These are phyloP conservation scores for Taenaris catops DNA, from an alignment of 2,888 invertebrate species.

Conservation along the genomic window DNA sequence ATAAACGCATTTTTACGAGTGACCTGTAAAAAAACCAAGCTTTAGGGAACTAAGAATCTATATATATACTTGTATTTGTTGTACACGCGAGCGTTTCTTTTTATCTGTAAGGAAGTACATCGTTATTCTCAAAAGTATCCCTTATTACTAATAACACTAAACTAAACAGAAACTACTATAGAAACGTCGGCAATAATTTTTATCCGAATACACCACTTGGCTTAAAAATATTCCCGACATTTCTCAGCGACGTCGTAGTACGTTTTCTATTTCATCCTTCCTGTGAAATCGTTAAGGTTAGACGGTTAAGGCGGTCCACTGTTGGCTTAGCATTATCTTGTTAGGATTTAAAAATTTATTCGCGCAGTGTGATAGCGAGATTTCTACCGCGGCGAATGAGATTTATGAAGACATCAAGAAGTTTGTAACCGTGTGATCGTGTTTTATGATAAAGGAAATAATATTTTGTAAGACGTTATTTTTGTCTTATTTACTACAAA, in stretches of 20 bases:
- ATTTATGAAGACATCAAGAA: slow-evolving; percentile 11
- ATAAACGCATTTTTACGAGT: too few species aligned
- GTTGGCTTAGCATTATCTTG: slow-evolving; percentile 20
- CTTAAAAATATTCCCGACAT: slow-evolving; percentile 2
- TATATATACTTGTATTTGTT: too few species aligned
- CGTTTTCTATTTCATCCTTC: slow-evolving; percentile 20
- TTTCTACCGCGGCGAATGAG: slow-evolving; percentile 14
- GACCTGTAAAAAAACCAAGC: too few species aligned
- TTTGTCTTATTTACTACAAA: too few species aligned
- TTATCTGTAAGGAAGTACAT: too few species aligned
- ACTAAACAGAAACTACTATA: too few species aligned
- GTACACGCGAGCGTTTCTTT: too few species aligned
- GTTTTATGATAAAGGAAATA: background rate
- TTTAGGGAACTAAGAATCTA: too few species aligned
- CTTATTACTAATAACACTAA: too few species aligned
- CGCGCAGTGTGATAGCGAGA: slow-evolving; percentile 15
- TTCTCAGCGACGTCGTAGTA: slow-evolving; percentile 2
- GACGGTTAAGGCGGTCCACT: slow-evolving; percentile 11
- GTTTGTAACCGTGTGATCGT: background rate
- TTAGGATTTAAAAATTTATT: slow-evolving; percentile 17
- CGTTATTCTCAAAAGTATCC: too few species aligned
- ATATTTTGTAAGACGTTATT: too few species aligned
- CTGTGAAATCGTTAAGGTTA: slow-evolving; percentile 15
- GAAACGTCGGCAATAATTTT: too few species aligned
- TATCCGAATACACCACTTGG: background rate